Conservation (phyloP, 2,888 invertebrate species). For the Xestia ashworthii region DNA sequence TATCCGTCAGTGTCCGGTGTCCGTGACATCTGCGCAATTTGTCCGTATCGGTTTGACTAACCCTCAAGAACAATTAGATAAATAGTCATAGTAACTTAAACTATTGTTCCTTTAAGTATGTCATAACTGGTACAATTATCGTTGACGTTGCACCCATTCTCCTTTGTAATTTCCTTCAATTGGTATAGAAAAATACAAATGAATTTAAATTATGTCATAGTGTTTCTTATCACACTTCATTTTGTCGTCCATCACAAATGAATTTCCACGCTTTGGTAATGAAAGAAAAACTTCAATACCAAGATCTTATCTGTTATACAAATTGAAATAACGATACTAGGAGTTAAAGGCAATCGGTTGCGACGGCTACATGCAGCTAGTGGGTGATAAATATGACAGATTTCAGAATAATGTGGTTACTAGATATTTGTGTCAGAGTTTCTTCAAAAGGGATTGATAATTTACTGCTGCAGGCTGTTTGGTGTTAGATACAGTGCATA, state of each 20-base stretch:
- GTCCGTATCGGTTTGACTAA: not conserved
- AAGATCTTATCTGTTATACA: constrained; percentile 40
- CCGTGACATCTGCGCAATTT: not conserved
- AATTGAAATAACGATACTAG: constrained; percentile 51
- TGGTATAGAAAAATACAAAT: not conserved
- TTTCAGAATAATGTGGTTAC: constrained; percentile 31
- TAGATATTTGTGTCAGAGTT: constrained; percentile 19
- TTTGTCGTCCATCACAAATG: constrained; percentile 43
- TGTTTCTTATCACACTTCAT: constrained; percentile 33
- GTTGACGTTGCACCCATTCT: not conserved
- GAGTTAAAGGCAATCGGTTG: constrained; percentile 34
- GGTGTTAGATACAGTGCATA: not conserved
- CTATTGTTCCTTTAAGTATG: not conserved
- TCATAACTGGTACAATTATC: not conserved
- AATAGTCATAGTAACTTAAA: not conserved
- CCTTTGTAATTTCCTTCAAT: not conserved
- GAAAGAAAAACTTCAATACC: constrained; percentile 53
- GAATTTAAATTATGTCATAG: constrained; percentile 43
- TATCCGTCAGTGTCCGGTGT: not conserved
- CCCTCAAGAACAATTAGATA: not conserved
- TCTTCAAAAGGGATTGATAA: constrained; percentile 26
- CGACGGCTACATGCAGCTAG: constrained; percentile 14
- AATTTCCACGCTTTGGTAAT: constrained; percentile 48
- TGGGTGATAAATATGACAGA: constrained; percentile 20
- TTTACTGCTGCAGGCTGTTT: not conserved